A percentile compares a stretch with the other conserved stretches of the same genome.
These are phyloP conservation scores for Grus americana DNA, from an alignment of 2,113 vertebrate genomes.

Conservation along the genomic window DNA sequence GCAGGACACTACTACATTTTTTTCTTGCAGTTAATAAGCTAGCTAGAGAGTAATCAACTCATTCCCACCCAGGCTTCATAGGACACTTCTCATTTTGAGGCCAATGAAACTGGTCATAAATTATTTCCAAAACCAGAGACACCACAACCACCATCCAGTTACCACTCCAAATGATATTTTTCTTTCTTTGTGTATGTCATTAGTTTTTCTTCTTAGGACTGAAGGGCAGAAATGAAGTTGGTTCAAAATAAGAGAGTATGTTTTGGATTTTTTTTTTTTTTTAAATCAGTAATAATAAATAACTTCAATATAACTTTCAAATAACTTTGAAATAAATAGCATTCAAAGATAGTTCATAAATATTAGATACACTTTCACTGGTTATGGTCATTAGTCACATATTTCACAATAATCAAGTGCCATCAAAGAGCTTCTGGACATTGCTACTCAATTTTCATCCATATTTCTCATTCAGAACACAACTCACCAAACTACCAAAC, in stretches of 20 bases:
- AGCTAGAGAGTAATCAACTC: neutral
- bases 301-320: too few relatives aligned
- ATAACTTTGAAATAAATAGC: neutral
- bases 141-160: neutral
- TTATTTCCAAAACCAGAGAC: neutral
- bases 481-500: neutral
- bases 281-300: neutral
- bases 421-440: neutral
- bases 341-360: neutral
- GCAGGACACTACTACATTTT: neutral
- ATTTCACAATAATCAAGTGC: neutral
- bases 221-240: neutral
- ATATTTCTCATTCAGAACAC: neutral
- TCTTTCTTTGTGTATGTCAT: neutral
- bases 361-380: neutral
- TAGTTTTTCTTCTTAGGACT: neutral
- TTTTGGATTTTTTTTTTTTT: neutral
- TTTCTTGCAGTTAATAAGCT: neutral
- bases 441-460: neutral
- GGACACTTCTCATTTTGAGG: neutral
- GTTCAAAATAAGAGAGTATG: neutral
- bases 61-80: neutral
- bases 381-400: neutral
- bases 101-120: neutral
- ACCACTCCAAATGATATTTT: neutral